These are phyloP conservation scores for Tigriopus japonicus DNA, from an alignment of 1,140 invertebrate genomes.

Conservation along the genomic window DNA sequence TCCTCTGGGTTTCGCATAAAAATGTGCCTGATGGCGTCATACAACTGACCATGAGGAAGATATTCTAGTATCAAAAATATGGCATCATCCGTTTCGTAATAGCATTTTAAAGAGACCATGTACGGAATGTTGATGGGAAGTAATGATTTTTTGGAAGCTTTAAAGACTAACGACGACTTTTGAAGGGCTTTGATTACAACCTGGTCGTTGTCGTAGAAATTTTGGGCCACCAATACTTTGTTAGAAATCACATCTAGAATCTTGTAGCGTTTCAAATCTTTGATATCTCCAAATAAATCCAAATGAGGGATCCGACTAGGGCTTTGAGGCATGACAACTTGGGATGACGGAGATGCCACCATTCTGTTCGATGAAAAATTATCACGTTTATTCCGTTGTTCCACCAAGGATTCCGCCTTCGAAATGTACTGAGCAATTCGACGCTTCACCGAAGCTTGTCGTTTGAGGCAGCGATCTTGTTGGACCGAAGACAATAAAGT, in stretches of 20 bases:
- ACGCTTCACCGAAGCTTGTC: background rate
- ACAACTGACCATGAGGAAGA: background rate
- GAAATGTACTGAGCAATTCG: background rate
- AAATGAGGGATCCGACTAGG: background rate
- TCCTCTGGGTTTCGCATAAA: background rate
- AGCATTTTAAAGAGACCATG: background rate
- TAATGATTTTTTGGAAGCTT: background rate
- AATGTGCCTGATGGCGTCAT: background rate
- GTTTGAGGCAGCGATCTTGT: background rate
- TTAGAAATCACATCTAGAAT: background rate
- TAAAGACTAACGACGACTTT: background rate
- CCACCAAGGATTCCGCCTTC: background rate
- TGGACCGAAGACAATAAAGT: background rate
- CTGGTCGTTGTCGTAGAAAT: background rate
- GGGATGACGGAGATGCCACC: too few relatives aligned
- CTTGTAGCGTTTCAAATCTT: slow-evolving; percentile 3
- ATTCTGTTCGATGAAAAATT: too few relatives aligned
- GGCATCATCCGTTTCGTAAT: slow-evolving; percentile 9
- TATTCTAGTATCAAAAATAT: slow-evolving; percentile 2
- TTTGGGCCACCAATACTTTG: background rate
- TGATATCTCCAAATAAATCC: slow-evolving; percentile 10
- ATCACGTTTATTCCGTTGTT: background rate
- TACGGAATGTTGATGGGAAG: slow-evolving; percentile 7
- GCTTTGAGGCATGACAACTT: too few relatives aligned
- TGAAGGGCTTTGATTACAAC: slow-evolving; percentile 7